Conservation (phyloP, 1,140 invertebrate genomes). For the Drepana arcuata region DNA sequence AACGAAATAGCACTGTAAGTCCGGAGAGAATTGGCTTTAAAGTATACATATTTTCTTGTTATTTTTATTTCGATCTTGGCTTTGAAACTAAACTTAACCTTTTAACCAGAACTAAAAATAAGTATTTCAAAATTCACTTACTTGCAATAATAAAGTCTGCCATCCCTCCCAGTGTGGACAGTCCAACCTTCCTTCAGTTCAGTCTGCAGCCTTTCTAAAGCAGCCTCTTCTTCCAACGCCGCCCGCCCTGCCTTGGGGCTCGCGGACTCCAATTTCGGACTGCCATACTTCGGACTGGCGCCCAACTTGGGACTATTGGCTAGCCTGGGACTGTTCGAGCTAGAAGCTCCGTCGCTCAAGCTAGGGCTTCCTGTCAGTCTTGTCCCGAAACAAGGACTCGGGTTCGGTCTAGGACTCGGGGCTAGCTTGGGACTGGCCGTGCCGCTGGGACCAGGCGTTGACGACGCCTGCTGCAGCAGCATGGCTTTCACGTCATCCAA, state of each 20-base stretch:
- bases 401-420: constrained; percentile 33
- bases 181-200: constrained; percentile 79
- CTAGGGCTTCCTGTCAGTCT: constrained; percentile 41
- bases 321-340: constrained; percentile 25
- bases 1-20: too few species aligned
- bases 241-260: constrained; percentile 32
- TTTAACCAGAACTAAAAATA: too few species aligned
- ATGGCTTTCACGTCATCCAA: constrained; percentile 59
- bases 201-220: constrained; percentile 68
- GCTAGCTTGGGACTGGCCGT: constrained; percentile 51
- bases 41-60: too few species aligned
- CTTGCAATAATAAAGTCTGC: constrained; percentile 86
- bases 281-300: constrained; percentile 48
- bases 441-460: constrained; percentile 59
- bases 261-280: constrained; percentile 37
- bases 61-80: too few species aligned
- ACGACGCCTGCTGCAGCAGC: constrained; percentile 62
- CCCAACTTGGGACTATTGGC: constrained; percentile 26
- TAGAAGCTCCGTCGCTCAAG: constrained; percentile 20
- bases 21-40: too few species aligned
- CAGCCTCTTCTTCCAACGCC: constrained; percentile 46
- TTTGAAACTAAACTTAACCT: too few species aligned
- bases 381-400: constrained; percentile 36
- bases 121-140: too few species aligned
- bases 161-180: constrained; percentile 80